Evolutionary conservation across 2,797 vertebrate genomes (phyloP), one percentile per base, ranked within the genome.

Genomic region (Peromyscus melanophrys): DNA sequence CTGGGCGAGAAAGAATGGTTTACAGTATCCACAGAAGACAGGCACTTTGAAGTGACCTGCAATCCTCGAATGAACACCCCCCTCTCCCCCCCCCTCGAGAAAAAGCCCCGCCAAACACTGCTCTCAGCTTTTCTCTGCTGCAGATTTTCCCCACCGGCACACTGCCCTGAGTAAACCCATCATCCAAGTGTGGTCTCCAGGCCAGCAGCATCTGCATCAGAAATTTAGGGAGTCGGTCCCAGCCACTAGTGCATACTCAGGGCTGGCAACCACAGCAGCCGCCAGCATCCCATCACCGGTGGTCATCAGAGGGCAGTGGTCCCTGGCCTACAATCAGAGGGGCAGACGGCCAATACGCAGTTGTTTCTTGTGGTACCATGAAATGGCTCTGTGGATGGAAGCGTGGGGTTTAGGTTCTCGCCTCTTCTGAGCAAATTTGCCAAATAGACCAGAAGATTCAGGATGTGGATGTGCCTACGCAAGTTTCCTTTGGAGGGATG

Each of bases 351-450:
- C 11, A 83, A 8, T 0, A 25, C 27, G 76, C 12, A 1, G 57
- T 7, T 57, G 55, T 40, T 93, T n/a, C 71, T 87, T 59, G 25
- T 40, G 23, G 21, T 52, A 55, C 67, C 87, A 76, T 55, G 59
- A 82, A 82, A 93, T 89, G 40, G 31, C 65, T 84, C 89, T 43
- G 73, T 49, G 46, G 40, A 57, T 93, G 65, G 37, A 94, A 37
- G 76, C 23, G 23, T 16, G 2, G n/a, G 5, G 27, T 34, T 63
- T 93, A 40, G 17, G 55, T 77, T 93, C 17, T 76, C 65, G 89
- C 27, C 76, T 40, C n/a, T 77, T 73, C 46, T 83, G 84, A 84
- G 57, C 37, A 87, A 97, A 73, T 57, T 59, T 78, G 89, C 57
- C 59, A 75, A 86, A 77, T 31, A 29, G 55, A 88, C 59, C 29